Evolutionary conservation across 2,113 vertebrate genomes (phyloP), one percentile per base, ranked within the genome.

Genomic region (Rhinopomastus cyanomelas): DNA sequence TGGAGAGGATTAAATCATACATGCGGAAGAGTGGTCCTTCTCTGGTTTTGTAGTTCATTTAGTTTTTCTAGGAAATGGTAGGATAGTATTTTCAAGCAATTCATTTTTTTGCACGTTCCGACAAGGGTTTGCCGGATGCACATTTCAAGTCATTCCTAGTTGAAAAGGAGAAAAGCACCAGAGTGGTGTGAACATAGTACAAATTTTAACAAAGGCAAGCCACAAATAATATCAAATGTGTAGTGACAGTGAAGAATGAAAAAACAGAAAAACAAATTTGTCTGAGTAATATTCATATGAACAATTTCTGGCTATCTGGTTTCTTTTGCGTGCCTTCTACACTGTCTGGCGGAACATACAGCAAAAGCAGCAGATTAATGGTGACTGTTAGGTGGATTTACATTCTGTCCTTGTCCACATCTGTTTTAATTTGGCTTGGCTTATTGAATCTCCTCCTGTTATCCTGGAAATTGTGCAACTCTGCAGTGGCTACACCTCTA

Each of bases 121-220:
- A 59, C 9, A 29, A 17, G 16, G 29, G 3, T 8, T 85, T 67
- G 27, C 12, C 56, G 78, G 37, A 52, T 51, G 9, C 25, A 34
- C 0, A 0, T 62, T 67, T 52, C 8, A 59, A 11, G 74, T 85
- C 7, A 39, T 87, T 74, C 32, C 36, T 69, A 39, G 15, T 12
- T 16, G 71, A 80, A 80, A 86, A 78, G 26, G 15, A 17, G 66
- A 67, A 72, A 62, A 59, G 12, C 27, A 29, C 46, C 25, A 37
- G 12, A 10, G 2, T 68, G 44, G 3, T 77, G 11, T 57, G 27
- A 72, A 59, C n/a, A 18, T n/a, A 62, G 29, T 57, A 29, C 26
- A 80, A 68, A 87, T 64, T 51, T 85, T 75, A 87, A 80, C 36
- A 69, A 68, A 79, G 87, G n/a, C n/a, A 72, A 89, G 46, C 62